Conservation (phyloP, 2,888 invertebrate species). For the Cancer borealis region DNA sequence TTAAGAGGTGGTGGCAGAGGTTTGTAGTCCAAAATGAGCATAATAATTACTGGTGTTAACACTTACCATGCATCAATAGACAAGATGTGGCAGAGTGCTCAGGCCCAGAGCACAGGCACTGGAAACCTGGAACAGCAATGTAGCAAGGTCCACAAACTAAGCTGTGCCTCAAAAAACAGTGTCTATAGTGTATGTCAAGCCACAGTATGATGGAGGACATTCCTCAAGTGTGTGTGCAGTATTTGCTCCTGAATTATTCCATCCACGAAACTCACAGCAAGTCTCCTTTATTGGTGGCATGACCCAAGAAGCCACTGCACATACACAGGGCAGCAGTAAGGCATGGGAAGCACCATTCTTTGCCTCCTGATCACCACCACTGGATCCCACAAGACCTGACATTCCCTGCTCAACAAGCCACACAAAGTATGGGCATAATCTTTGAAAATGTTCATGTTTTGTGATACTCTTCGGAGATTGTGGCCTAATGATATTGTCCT, state of each 20-base stretch:
- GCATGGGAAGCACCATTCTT: not conserved
- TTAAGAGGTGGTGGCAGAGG: not conserved
- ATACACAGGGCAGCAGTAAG: not conserved
- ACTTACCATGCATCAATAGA: not conserved
- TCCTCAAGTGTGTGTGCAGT: constrained; percentile 37
- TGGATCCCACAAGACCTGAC: not conserved
- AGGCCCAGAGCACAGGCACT: not conserved
- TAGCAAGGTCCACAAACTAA: not conserved
- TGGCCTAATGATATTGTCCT: not conserved
- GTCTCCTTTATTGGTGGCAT: constrained; percentile 5
- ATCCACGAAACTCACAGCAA: constrained; percentile 43
- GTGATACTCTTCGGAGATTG: not conserved
- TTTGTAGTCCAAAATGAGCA: constrained; percentile 49
- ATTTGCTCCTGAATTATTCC: constrained; percentile 42
- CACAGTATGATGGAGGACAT: not conserved
- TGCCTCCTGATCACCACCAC: not conserved
- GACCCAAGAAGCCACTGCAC: not conserved
- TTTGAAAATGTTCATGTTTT: not conserved
- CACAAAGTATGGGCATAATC: not conserved
- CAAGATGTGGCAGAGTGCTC: not conserved
- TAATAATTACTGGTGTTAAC: constrained; percentile 50
- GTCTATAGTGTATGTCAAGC: not conserved
- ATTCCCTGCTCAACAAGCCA: not conserved
- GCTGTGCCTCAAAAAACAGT: not conserved
- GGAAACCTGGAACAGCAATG: not conserved